Base-by-base conservation (phyloP, 2,797 vertebrate genomes). In the Diplodus puntazzo region DNA sequence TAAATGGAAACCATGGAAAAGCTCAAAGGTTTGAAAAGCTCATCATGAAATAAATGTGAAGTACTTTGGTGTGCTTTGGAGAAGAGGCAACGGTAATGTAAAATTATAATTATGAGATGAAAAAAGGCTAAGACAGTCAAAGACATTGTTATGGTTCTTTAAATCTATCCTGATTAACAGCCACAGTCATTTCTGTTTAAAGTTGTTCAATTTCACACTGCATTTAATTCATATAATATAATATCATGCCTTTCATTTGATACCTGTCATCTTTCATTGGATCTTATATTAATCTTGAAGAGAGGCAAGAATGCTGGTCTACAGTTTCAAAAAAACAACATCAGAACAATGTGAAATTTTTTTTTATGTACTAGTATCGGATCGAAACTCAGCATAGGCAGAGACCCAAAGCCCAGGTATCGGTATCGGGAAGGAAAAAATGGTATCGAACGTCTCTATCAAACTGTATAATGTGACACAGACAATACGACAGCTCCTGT, bases 121-220 rank as follows among this genome's bases (percentile, higher is more conserved):
- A 62, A 73, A 52, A 11, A 42, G 23, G 63, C 64, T 13, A 62
- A 69, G 48, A 76, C 30, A 43, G 21, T 9, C 20, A 39, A 68
- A 63, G 30, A 43, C 45, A 30, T 20, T 55, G 53, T 14, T 74
- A 5, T 42, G 62, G 21, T 63, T 48, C 42, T 78, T 80, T 60
- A 66, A 61, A 75, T 80, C 60, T 0, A 1, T 61, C 69, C 59
- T 77, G 54, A 81, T 74, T 60, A 69, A 67, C 61, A 76, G 61
- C 72, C 60, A 45, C 52, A 52, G 49, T 64, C 21, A 68, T 78
- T 76, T 69, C 34, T 61, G 25, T 57, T 73, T 66, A 25, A 73
- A 70, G 72, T 59, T 75, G 64, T 64, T 84, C 60, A 72, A 72
- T 83, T 79, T 87, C 80, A 78, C 77, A 83, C 60, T 42, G 66